Evolutionary conservation across 2,888 invertebrate species (phyloP).

Genomic region (Agriotes lineatus): DNA sequence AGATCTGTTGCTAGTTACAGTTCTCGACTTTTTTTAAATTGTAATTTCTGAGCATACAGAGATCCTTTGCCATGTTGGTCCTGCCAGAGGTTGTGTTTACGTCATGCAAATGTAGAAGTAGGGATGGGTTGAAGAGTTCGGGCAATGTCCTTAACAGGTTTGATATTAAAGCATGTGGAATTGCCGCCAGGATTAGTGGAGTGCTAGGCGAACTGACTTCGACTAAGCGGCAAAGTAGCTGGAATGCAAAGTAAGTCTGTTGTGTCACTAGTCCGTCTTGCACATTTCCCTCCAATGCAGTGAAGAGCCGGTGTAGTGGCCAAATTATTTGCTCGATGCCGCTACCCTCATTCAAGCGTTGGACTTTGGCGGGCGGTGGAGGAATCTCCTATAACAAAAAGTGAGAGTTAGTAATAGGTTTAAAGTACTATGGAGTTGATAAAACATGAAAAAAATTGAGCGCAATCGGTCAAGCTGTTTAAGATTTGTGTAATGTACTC

Average conservation of each 20-base stretch:
- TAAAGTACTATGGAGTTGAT: no score
- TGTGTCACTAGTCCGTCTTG: slow-evolving; percentile 83
- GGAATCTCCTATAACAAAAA: slow-evolving; percentile 55
- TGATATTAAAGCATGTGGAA: slow-evolving; percentile 82
- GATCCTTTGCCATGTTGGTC: slow-evolving; percentile 87
- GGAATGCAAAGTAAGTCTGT: slow-evolving; percentile 85
- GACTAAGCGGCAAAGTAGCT: slow-evolving; percentile 81
- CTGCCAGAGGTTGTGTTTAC: slow-evolving; percentile 80
- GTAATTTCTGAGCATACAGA: slow-evolving; percentile 88
- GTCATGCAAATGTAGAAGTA: slow-evolving; percentile 85
- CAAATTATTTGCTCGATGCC: slow-evolving; percentile 56
- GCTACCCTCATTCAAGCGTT: slow-evolving; percentile 52
- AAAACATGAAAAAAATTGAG: no score
- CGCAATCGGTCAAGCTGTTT: no score
- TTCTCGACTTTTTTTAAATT: slow-evolving; percentile 71
- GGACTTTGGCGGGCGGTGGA: slow-evolving; percentile 58
- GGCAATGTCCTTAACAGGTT: slow-evolving; percentile 85
- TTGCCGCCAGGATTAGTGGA: slow-evolving; percentile 76
- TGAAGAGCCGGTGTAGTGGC: slow-evolving; percentile 77
- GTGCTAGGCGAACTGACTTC: slow-evolving; percentile 74
- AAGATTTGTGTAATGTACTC: no score
- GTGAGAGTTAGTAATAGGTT: background rate
- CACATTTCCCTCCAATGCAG: slow-evolving; percentile 72
- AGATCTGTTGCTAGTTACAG: background rate
- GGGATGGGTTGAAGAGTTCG: slow-evolving; percentile 79